A percentile compares a stretch with the other conserved stretches of the same genome.
Conservation (phyloP, 2,888 invertebrate genomes). For the Siphlonurus alternatus region DNA sequence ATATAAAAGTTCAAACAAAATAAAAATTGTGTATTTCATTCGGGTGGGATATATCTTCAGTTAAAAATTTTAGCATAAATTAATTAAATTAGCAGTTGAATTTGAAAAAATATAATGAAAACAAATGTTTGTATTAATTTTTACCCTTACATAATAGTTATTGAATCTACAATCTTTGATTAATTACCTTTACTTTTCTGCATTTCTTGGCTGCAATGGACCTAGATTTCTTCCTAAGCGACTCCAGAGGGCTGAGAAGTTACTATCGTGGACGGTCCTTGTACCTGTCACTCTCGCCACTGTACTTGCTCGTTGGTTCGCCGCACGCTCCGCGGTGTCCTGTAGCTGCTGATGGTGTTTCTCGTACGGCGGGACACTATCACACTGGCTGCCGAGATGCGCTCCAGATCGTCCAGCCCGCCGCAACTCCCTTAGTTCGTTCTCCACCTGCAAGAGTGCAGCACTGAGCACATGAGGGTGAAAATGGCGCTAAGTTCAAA, state of each 20-base stretch:
- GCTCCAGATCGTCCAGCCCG: background rate
- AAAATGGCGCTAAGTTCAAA: background rate
- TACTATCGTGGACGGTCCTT: too few species aligned
- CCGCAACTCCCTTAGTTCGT: background rate
- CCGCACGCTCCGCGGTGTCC: background rate
- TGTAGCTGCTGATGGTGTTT: background rate
- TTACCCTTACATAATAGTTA: too few species aligned
- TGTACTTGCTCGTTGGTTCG: background rate
- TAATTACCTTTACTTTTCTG: slow-evolving; percentile 62
- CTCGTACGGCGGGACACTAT: background rate
- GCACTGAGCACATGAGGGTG: background rate
- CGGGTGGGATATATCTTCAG: too few species aligned
- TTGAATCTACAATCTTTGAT: too few species aligned
- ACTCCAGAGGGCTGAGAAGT: slow-evolving; percentile 41
- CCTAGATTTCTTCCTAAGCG: slow-evolving; percentile 68
- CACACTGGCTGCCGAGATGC: background rate
- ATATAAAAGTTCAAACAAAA: too few species aligned
- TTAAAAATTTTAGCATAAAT: too few species aligned
- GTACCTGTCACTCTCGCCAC: too few species aligned
- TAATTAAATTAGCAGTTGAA: too few species aligned
- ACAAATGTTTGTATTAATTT: too few species aligned
- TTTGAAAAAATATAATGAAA: too few species aligned
- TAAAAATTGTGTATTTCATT: too few species aligned
- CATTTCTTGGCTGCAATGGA: slow-evolving; percentile 66
- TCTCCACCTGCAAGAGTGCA: background rate